phyloP scores from a whole-genome alignment of 2,888 invertebrate species.

The Polylopha cassiicola region DNA sequence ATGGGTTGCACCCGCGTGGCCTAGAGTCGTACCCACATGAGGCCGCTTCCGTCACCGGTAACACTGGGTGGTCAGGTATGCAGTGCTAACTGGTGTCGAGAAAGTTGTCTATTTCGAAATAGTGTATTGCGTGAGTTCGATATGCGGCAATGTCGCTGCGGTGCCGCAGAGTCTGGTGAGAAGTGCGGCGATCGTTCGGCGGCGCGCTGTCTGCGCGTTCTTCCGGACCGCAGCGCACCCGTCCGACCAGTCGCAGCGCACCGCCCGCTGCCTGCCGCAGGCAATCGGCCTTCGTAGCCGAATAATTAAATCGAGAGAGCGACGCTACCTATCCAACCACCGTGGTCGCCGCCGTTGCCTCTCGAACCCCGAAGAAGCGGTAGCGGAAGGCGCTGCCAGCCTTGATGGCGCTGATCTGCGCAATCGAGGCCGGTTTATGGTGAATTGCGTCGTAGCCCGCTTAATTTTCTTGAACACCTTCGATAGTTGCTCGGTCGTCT shows the following conservation, averaged over 20 bases:
- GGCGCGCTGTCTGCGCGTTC: slow-evolving; percentile 74
- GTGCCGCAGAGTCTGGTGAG: slow-evolving; percentile 71
- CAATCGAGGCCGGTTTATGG: slow-evolving; percentile 71
- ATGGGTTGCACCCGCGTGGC: slow-evolving; percentile 33
- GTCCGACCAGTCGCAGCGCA: slow-evolving; percentile 73
- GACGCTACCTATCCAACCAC: slow-evolving; percentile 42
- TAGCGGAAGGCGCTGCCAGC: slow-evolving; percentile 71
- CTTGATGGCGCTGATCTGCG: slow-evolving; percentile 74
- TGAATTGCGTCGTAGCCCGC: slow-evolving; percentile 61
- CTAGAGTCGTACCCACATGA: slow-evolving; percentile 38
- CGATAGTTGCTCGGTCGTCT: slow-evolving; percentile 43
- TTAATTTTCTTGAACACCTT: slow-evolving; percentile 59
- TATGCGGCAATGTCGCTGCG: slow-evolving; percentile 66
- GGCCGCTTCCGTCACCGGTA: slow-evolving; percentile 31
- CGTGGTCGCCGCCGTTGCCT: slow-evolving; percentile 34
- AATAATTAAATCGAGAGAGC: slow-evolving; percentile 72
- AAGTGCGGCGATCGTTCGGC: slow-evolving; percentile 59
- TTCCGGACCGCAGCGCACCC: slow-evolving; percentile 72
- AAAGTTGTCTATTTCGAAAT: slow-evolving; percentile 73
- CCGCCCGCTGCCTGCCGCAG: slow-evolving; percentile 71
- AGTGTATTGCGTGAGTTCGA: slow-evolving; percentile 64
- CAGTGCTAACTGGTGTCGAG: slow-evolving; percentile 63
- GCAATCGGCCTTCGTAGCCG: slow-evolving; percentile 74
- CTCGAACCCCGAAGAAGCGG: slow-evolving; percentile 63
- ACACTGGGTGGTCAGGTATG: slow-evolving; percentile 52